A percentile compares a stretch with the other conserved stretches of the same genome.
These are phyloP conservation scores for Drosophila santomea DNA, from an alignment of 1,140 invertebrate species.

Conservation along the genomic window DNA sequence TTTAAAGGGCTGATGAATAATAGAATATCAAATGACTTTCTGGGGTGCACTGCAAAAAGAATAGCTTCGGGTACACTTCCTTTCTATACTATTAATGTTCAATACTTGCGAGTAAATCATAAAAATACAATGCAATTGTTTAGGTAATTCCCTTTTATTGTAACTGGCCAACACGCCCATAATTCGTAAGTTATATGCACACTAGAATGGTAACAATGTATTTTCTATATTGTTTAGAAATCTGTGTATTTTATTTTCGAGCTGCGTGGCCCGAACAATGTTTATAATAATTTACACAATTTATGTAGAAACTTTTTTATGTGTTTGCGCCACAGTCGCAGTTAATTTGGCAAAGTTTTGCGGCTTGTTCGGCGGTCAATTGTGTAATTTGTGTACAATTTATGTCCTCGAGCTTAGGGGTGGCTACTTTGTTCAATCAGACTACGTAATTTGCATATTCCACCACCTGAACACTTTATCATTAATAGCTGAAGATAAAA, in stretches of 20 bases:
- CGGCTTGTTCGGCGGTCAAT: conserved; percentile 70
- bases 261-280: conserved; percentile 44
- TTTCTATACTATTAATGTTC: conserved; percentile 2
- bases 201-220: background rate
- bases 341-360: conserved; percentile 70
- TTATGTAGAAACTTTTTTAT: conserved; percentile 67
- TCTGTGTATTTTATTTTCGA: conserved; percentile 17
- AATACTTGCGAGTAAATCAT: conserved; percentile 24
- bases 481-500: background rate
- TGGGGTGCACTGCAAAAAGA: background rate
- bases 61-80: background rate
- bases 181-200: conserved; percentile 6
- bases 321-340: conserved; percentile 38
- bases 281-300: conserved; percentile 70
- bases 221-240: background rate
- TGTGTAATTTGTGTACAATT: conserved; percentile 59
- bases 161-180: conserved; percentile 1
- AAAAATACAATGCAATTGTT: conserved; percentile 12
- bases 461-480: conserved; percentile 12
- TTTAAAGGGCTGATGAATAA: background rate
- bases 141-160: conserved; percentile 12
- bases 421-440: background rate
- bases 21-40: background rate
- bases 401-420: conserved; percentile 22
- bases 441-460: conserved; percentile 37